Percentiles rank a stretch among this genome's conserved stretches.
Evolutionary conservation across 35 echinoderm and acorn worm species (phyloP).

Genomic region (Apostichopus californicus): DNA sequence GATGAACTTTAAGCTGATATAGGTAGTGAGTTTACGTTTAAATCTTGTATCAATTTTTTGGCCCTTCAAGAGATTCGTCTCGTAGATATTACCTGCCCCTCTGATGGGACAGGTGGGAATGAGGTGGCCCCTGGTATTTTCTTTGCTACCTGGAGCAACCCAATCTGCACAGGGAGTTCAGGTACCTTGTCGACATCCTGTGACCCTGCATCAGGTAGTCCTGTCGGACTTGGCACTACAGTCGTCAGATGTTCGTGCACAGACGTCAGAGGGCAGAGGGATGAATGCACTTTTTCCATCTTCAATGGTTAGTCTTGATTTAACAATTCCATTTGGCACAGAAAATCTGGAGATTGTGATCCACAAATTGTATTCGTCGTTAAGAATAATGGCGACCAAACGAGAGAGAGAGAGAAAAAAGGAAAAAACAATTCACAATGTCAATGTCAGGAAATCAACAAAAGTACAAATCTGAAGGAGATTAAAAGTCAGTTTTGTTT

Average conservation of each 20-base stretch:
- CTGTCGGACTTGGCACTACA: neutral
- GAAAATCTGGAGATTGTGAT: no score
- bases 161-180: neutral
- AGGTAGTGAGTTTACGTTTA: no score
- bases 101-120: neutral
- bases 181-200: neutral
- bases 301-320: neutral
- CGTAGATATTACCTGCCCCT: neutral
- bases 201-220: neutral
- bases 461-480: no score
- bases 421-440: no score
- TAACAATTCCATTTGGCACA: no score
- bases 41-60: no score
- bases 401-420: no score
- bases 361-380: no score
- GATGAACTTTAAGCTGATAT: no score
- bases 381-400: no score
- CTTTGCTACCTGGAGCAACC: neutral
- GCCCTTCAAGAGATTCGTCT: neutral
- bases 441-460: no score
- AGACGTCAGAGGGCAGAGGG: neutral
- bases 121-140: neutral
- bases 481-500: no score
- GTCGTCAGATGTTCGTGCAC: slow-evolving; percentile 1
- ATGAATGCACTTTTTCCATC: slow-evolving; percentile 2